Percentiles rank a stretch among this genome's conserved stretches.
These are phyloP conservation scores for Drosophila tani DNA, from an alignment of 1,140 invertebrate genomes.

Conservation along the genomic window DNA sequence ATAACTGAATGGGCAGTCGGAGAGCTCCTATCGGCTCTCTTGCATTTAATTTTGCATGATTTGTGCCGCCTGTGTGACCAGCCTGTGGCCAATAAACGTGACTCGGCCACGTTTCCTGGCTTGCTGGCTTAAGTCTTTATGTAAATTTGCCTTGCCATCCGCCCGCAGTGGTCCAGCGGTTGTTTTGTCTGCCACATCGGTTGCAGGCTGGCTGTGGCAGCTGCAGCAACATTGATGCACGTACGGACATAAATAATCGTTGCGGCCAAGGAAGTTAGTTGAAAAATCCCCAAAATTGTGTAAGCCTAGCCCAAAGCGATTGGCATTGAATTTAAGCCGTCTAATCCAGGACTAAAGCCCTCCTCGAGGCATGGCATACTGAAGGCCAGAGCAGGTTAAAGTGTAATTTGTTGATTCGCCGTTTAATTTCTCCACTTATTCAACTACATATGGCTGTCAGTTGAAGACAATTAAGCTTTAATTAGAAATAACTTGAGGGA, in stretches of 20 bases:
- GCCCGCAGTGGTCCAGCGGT: slow-evolving; percentile 7
- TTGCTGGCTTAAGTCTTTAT: slow-evolving; percentile 62
- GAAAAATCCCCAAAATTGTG: slow-evolving; percentile 28
- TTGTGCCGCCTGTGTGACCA: slow-evolving; percentile 48
- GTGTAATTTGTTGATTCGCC: slow-evolving; percentile 15
- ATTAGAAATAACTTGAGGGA: slow-evolving; percentile 67
- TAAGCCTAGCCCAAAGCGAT: slow-evolving; percentile 22
- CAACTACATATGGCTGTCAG: slow-evolving; percentile 15
- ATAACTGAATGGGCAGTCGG: slow-evolving; percentile 27
- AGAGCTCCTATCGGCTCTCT: slow-evolving; percentile 13
- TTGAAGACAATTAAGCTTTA: slow-evolving; percentile 67
- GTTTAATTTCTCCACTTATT: slow-evolving; percentile 4
- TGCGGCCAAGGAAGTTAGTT: slow-evolving; percentile 28
- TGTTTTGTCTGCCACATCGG: slow-evolving; percentile 50
- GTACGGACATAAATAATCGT: slow-evolving; percentile 49
- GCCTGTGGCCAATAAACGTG: slow-evolving; percentile 75
- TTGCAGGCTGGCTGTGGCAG: slow-evolving; percentile 54
- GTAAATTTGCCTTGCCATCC: slow-evolving; percentile 55
- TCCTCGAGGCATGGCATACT: not conserved
- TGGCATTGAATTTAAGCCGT: slow-evolving; percentile 27
- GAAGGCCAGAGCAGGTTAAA: not conserved
- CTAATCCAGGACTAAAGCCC: not conserved
- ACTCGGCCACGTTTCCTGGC: slow-evolving; percentile 67
- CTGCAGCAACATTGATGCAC: slow-evolving; percentile 57
- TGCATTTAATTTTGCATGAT: slow-evolving; percentile 63